phyloP scores from a whole-genome alignment of 2,113 vertebrate species.

The Callithrix jacchus region DNA sequence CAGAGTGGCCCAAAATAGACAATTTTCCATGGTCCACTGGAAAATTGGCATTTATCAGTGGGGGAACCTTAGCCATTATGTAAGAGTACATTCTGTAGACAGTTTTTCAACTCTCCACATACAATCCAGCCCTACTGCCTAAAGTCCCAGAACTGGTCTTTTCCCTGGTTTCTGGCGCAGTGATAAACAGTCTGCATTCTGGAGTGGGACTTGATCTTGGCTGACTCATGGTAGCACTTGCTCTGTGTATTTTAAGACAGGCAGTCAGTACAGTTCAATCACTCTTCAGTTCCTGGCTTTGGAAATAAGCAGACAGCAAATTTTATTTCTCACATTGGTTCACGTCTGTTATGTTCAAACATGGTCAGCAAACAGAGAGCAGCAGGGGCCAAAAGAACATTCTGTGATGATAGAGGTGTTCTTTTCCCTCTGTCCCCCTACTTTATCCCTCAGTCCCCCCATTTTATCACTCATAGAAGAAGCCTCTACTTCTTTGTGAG shows the following conservation, averaged over 20 bases:
- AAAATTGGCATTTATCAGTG: constrained; percentile 93
- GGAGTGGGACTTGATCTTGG: constrained; percentile 84
- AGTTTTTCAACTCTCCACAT: constrained; percentile 90
- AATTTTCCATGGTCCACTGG: constrained; percentile 89
- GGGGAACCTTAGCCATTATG: constrained; percentile 91
- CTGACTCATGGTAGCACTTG: constrained; percentile 90
- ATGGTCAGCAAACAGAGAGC: constrained; percentile 90
- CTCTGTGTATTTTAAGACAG: constrained; percentile 90
- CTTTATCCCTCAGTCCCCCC: no score
- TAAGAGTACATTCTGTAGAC: constrained; percentile 96
- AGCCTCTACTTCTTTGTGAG: background rate
- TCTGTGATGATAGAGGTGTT: background rate
- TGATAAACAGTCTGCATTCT: constrained; percentile 86
- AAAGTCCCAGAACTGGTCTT: constrained; percentile 91
- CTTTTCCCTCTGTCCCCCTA: background rate
- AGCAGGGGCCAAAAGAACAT: background rate
- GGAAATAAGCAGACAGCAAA: constrained; percentile 91
- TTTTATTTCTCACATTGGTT: constrained; percentile 92
- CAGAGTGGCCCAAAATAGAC: constrained; percentile 94
- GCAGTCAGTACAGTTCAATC: constrained; percentile 89
- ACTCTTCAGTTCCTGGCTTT: constrained; percentile 88
- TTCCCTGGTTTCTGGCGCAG: constrained; percentile 88
- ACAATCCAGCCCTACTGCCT: constrained; percentile 90
- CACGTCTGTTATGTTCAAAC: constrained; percentile 90
- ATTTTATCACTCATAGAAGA: background rate